Base-by-base conservation (phyloP, 1,140 invertebrate genomes). In the Drosophila nannoptera region DNA sequence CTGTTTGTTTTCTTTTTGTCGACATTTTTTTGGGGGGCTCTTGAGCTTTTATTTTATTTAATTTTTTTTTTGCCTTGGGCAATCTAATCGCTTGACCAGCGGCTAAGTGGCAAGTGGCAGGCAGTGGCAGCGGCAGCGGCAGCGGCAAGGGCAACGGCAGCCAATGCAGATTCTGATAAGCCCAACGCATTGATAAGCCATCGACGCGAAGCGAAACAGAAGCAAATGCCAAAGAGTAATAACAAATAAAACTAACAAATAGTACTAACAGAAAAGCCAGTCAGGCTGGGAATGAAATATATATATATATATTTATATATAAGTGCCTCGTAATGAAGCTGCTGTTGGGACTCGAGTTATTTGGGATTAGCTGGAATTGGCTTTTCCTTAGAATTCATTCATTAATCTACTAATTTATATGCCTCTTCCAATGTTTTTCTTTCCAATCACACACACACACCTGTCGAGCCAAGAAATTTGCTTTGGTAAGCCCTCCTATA, bases 141-240 rank as follows among this genome's bases (percentile, higher is more conserved):
- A 29, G 6, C 60, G 12, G 52, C 43, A 29, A 22, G 22, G 22
- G 1, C 22, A 22, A 45, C 14, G 48, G 36, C 31, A 16, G 43
- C 29, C 12, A 65, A 56, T 69, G 53, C 67, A 65, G 61, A 69
- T 69, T 52, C 58, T 11, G 67, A 69, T 69, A 65, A 69, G 46
- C 12, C 11, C 8, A 7, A n/a, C 49, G 9, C 38, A 46, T 52
- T 35, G 64, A 60, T 67, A 60, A 67, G 64, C 32, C 1, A 49
- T 12, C 45, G 22, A 5, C 53, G 43, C 38, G 38, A 50, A 11
- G 8, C 9, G 45, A 16, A 29, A 22, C 45, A 61, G 1, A n/a
- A 46, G 8, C 16, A 63, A 14, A 12, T 9, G 22, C 9, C 45
- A 63, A n/a, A 48, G 14, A 12, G n/a, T n/a, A n/a, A 22, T 8